Evolutionary conservation across 2,113 vertebrate genomes (phyloP), one percentile per base, ranked within the genome.

Genomic region (Pristiophorus japonicus): DNA sequence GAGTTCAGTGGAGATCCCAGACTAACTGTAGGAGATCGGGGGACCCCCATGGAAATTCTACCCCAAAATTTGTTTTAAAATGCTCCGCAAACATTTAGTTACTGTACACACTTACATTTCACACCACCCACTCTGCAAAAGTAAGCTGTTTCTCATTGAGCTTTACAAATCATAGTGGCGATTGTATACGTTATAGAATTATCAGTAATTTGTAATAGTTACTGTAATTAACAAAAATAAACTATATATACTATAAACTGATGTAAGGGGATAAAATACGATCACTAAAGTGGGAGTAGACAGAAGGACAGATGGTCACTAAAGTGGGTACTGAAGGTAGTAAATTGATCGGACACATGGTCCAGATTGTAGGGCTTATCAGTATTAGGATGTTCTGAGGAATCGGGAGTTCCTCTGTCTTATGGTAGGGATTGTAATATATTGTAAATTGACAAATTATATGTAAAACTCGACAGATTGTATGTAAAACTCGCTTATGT

Each of bases 21-120:
- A 59, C 51, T 51, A 51, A 62, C 20, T 63, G 97, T 12, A 78
- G 96, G 96, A 78, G 30, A 55, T n/a, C 30, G 88, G 30, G n/a
- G 59, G 38, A 91, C 88, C 18, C 6, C 20, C 12, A 30, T 91
- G 34, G n/a, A 90, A 27, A 55, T 59, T 81, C 75, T 42, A 42
- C 4, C 75, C 38, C 38, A 18, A 51, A 42, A 81, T 42, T 81
- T 75, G 8, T n/a, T 88, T 34, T 62, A 90, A 90, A 90, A 90
- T 90, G 4, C 27, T 34, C 30, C n/a, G 18, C 16, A 81, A 38
- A 14, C 14, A 81, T 81, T 42, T 81, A 81, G 42, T 81, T 81
- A 81, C 75, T 87, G 27, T 27, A 12, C 34, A 18, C 59, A 4
- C 18, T 94, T 67, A 67, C 20, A 94, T 47, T 94, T 42, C 63